Conservation (phyloP, 1,140 invertebrate genomes). For the Rhopalosiphum padi region DNA sequence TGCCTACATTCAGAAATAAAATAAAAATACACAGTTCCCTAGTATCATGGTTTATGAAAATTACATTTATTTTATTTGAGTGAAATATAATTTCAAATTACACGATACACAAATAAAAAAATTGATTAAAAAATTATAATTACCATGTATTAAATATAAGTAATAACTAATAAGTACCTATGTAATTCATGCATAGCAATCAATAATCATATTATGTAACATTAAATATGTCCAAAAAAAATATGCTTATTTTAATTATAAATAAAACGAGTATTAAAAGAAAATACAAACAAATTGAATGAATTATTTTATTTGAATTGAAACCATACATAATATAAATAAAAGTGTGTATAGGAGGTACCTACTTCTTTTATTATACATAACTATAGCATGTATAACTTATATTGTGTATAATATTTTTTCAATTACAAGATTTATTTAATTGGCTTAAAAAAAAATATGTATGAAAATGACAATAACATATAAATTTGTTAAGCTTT, state of each 20-base stretch:
- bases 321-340: conserved; percentile 39
- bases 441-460: not conserved
- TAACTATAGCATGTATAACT: not conserved
- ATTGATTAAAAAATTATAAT: not conserved
- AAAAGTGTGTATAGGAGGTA: not conserved
- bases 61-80: no score
- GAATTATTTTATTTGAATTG: conserved; percentile 22
- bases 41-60: no score
- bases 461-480: not conserved
- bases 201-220: no score
- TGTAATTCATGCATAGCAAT: no score
- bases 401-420: conserved; percentile 23
- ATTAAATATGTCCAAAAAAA: not conserved
- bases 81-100: no score
- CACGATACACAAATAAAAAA: not conserved
- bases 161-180: not conserved
- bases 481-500: not conserved
- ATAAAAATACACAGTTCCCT: no score
- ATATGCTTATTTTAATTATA: not conserved
- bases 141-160: not conserved
- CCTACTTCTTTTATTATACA: not conserved
- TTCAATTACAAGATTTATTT: not conserved
- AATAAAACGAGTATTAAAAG: not conserved
- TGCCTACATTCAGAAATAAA: no score
- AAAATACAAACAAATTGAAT: not conserved